These are phyloP conservation scores for Seladonia tumulorum DNA, from an alignment of 2,888 invertebrate species.

Conservation along the genomic window DNA sequence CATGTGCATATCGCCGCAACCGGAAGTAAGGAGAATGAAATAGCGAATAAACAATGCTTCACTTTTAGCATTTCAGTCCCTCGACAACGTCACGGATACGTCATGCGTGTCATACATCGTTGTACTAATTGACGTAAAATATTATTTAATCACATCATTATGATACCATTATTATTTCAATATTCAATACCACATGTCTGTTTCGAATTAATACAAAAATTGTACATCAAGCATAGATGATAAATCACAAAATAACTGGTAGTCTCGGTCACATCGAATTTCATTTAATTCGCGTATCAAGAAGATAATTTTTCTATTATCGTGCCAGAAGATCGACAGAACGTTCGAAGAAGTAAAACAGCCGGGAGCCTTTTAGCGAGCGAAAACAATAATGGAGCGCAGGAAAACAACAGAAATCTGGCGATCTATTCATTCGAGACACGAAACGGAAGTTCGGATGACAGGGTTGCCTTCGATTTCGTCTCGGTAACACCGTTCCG, in stretches of 20 bases:
- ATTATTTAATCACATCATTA: neutral
- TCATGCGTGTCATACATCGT: neutral
- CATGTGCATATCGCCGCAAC: neutral
- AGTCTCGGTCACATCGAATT: neutral
- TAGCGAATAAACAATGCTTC: neutral
- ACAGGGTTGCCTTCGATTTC: slow-evolving; percentile 32
- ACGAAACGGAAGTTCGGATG: slow-evolving; percentile 21
- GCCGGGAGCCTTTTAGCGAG: neutral
- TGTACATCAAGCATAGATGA: neutral
- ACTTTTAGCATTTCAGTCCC: neutral
- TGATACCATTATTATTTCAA: neutral
- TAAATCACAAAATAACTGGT: neutral
- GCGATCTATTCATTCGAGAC: slow-evolving; percentile 24
- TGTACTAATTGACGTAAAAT: neutral
- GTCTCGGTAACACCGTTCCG: slow-evolving; percentile 32
- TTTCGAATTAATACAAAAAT: too few relatives aligned
- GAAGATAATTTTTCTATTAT: neutral
- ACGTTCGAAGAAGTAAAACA: neutral
- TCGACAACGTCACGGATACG: neutral
- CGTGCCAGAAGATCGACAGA: neutral
- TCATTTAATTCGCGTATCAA: neutral
- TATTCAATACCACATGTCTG: neutral
- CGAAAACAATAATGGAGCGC: neutral
- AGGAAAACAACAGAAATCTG: neutral
- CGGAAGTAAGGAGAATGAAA: neutral